Evolutionary conservation across 1,140 invertebrate genomes (phyloP).

Genomic region (Penaeus indicus): DNA sequence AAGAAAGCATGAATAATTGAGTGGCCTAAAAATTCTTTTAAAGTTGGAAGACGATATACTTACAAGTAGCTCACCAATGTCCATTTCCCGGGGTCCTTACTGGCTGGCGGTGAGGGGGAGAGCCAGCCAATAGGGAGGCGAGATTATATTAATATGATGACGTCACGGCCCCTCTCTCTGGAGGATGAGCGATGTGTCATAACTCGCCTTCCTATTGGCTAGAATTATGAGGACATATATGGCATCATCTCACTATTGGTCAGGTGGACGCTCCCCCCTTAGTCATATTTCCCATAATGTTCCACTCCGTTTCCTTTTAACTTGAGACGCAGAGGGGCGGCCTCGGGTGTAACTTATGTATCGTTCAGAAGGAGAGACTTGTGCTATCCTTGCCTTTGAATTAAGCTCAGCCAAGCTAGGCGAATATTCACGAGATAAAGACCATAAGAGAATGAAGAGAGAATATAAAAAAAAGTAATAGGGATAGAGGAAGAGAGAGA

Average conservation of each 20-base stretch:
- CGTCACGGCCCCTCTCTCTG: slow-evolving; percentile 19
- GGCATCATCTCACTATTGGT: slow-evolving; percentile 33
- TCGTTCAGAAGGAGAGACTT: too few relatives aligned
- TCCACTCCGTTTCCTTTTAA: not conserved
- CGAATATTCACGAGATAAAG: too few relatives aligned
- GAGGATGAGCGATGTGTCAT: slow-evolving; percentile 37
- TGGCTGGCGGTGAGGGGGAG: not conserved
- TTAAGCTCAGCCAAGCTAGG: too few relatives aligned
- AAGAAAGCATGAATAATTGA: too few relatives aligned
- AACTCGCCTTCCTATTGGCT: slow-evolving; percentile 41
- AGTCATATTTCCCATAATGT: slow-evolving; percentile 23
- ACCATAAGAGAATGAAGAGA: too few relatives aligned
- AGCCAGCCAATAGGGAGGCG: slow-evolving; percentile 33
- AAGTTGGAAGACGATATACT: too few relatives aligned
- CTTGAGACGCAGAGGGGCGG: not conserved
- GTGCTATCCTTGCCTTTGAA: too few relatives aligned
- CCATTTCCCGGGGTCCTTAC: too few relatives aligned
- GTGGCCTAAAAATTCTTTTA: too few relatives aligned
- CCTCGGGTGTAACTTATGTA: not conserved
- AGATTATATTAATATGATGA: slow-evolving; percentile 52
- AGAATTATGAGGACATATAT: slow-evolving; percentile 38
- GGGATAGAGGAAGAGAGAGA: too few relatives aligned
- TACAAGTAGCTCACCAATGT: too few relatives aligned
- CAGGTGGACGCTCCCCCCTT: slow-evolving; percentile 5
- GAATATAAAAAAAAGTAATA: too few relatives aligned